These are phyloP conservation scores for Mormyrops attenuatus DNA, from an alignment of 2,797 vertebrate species.

Conservation along the genomic window DNA sequence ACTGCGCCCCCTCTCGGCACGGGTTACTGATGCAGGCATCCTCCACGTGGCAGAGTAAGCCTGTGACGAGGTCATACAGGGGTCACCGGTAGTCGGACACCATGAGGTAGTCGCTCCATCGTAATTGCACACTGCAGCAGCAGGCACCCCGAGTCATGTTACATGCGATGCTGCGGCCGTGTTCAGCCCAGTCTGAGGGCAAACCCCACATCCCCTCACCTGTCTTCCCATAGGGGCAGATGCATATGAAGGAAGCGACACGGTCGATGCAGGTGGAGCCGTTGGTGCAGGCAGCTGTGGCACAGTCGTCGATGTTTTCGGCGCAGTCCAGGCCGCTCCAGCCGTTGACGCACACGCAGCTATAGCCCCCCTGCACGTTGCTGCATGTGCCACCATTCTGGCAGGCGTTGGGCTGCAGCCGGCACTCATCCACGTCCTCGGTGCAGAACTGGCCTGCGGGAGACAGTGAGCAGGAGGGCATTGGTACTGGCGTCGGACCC, in stretches of 20 bases:
- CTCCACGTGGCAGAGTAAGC: conserved; percentile 67
- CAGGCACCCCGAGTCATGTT: background rate
- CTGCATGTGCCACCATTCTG: conserved; percentile 74
- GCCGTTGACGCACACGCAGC: conserved; percentile 72
- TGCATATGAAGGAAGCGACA: conserved; percentile 68
- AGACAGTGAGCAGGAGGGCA: background rate
- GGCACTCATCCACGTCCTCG: conserved; percentile 74
- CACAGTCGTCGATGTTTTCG: conserved; percentile 72
- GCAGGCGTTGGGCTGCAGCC: conserved; percentile 73
- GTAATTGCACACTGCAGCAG: background rate
- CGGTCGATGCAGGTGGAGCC: conserved; percentile 71
- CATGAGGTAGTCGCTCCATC: background rate
- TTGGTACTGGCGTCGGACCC: rapidly evolving
- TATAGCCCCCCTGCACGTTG: conserved; percentile 62
- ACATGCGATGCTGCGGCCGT: background rate
- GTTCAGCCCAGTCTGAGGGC: background rate
- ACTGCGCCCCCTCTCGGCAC: conserved; percentile 66
- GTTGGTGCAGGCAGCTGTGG: conserved; percentile 52
- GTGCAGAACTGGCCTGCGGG: conserved; percentile 68
- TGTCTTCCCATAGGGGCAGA: conserved; percentile 67
- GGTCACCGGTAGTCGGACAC: background rate
- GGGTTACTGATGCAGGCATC: conserved; percentile 74
- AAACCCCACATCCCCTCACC: conserved; percentile 42
- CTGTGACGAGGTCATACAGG: conserved; percentile 40
- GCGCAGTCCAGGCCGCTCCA: conserved; percentile 74